phyloP scores from a whole-genome alignment of 35 echinoderm and acorn worm genomes.

The Heliocidaris tuberculata region DNA sequence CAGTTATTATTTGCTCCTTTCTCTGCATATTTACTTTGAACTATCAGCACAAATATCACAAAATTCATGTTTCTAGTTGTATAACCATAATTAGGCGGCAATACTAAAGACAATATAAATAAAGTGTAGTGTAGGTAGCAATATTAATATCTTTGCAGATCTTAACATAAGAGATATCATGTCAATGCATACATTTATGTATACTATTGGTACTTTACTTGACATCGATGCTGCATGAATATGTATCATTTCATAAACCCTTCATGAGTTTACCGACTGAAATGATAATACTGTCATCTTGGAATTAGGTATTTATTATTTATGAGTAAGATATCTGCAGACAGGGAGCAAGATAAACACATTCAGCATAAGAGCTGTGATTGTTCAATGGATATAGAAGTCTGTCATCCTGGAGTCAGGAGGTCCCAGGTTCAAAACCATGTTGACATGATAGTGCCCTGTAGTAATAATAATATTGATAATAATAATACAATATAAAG shows the following conservation, averaged over 20 bases:
- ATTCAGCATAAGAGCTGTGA: not conserved
- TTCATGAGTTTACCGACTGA: no score
- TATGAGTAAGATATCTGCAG: not conserved
- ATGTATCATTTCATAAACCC: not conserved
- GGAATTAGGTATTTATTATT: not conserved
- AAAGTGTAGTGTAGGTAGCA: not conserved
- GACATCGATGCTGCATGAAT: not conserved
- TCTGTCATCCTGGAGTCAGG: not conserved
- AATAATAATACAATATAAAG: no score
- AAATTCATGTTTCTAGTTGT: not conserved
- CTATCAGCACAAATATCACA: not conserved
- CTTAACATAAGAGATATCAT: not conserved
- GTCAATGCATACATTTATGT: not conserved
- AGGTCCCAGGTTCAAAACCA: not conserved
- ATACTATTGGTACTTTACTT: not conserved
- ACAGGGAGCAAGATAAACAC: not conserved
- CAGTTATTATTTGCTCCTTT: not conserved
- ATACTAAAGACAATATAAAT: not conserved
- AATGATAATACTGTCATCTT: not conserved
- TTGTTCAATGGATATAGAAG: not conserved
- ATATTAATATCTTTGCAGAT: not conserved
- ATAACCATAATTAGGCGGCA: not conserved
- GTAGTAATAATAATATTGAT: no score
- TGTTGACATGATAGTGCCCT: not conserved
- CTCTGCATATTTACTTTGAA: not conserved